Evolutionary conservation across 2,888 invertebrate species (phyloP), one percentile per base, ranked within the genome.

Genomic region (Dione vanillae): DNA sequence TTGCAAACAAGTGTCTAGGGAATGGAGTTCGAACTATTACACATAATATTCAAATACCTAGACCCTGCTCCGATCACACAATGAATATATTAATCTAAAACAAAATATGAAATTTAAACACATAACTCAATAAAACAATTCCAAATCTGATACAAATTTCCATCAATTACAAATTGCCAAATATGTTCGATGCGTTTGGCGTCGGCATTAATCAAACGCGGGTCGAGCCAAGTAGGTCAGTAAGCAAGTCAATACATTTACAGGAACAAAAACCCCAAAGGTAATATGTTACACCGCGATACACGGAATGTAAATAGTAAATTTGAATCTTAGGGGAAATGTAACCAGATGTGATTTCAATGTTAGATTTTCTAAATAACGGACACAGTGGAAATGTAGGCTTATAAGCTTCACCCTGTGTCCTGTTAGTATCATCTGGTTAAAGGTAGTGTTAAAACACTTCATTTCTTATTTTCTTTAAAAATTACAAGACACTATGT

Each of bases 161-260:
- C 49, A 67, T 67, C 59, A 67, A 59, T 52, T 67, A 67, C 67
- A 59, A 67, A 67, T 61, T 51, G 67, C 37, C 51, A 67, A 67
- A 67, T 59, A 67, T 43, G 41, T 49, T 51, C 59, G 58, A 61
- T 67, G 59, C 59, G 67, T 61, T 59, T 61, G 59, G 59, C 59
- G 67, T 61, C 49, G 49, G 59, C 70, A 70, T 72, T 67, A 67
- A 67, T 70, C 70, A 70, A 65, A 70, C 69, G 20, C 47, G 65
- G 61, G 66, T 64, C 47, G 65, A 19, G 65, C 72, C 72, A 72
- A 72, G 67, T 67, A 52, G 72, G 70, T 72, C 72, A 67, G 64
- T 58, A 51, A 59, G 56, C 64, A 43, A 70, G 72, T 72, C 67
- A 70, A 72, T 72, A 72, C 67, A 65, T 72, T 64, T 65, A 70